phyloP scores from a whole-genome alignment of 1,140 invertebrate genomes.

The Dreissena polymorpha region DNA sequence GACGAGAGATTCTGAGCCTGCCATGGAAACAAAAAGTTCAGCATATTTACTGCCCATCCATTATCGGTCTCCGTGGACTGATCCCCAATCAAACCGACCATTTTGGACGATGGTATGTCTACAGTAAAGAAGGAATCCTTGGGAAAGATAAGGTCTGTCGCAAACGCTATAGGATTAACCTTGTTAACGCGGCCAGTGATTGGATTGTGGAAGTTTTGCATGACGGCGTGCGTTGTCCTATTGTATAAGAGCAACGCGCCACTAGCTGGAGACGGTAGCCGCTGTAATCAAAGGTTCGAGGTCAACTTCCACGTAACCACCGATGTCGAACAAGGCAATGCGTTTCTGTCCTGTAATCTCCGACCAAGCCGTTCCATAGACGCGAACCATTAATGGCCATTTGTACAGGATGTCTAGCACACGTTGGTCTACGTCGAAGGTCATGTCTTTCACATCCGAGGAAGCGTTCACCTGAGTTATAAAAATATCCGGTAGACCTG shows the following conservation, averaged over 20 bases:
- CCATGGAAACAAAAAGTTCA: slow-evolving; percentile 46
- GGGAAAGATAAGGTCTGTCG: slow-evolving; percentile 21
- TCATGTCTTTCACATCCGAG: neutral
- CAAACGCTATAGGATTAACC: neutral
- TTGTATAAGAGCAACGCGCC: neutral
- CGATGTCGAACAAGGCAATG: slow-evolving; percentile 36
- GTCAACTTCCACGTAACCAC: slow-evolving; percentile 30
- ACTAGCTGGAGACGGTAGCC: slow-evolving; percentile 23
- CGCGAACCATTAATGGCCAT: slow-evolving; percentile 3
- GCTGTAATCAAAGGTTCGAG: neutral
- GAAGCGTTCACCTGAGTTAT: slow-evolving; percentile 53
- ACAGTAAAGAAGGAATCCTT: slow-evolving; percentile 44
- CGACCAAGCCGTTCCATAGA: slow-evolving; percentile 52
- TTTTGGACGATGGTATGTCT: slow-evolving; percentile 16
- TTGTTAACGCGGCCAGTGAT: slow-evolving; percentile 30
- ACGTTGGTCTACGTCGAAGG: slow-evolving; percentile 39
- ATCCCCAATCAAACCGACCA: slow-evolving; percentile 35
- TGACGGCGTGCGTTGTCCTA: neutral
- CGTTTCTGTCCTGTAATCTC: slow-evolving; percentile 56
- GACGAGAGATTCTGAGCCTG: neutral
- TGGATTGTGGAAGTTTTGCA: slow-evolving; percentile 36
- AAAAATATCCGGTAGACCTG: slow-evolving; percentile 54
- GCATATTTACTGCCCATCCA: slow-evolving; percentile 48
- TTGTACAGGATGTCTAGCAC: slow-evolving; percentile 39
- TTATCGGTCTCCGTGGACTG: slow-evolving; percentile 1